Conservation (phyloP, 1,140 invertebrate genomes). For the Antheraea mylitta region DNA sequence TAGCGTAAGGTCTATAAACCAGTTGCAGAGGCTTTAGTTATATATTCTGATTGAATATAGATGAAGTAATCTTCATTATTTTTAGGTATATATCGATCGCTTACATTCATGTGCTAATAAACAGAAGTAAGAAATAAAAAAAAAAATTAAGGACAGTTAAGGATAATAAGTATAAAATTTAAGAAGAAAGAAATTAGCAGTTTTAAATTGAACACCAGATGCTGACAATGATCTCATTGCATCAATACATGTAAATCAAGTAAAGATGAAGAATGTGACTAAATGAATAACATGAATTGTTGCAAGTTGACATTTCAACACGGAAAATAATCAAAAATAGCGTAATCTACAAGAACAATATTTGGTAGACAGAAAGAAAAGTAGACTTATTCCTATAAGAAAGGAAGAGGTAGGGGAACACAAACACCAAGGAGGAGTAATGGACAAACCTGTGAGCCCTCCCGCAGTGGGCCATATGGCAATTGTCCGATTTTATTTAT, state of each 20-base stretch:
- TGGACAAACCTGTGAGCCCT: constrained; percentile 79
- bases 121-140: constrained; percentile 62
- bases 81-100: constrained; percentile 24
- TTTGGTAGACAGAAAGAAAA: constrained; percentile 27
- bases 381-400: constrained; percentile 38
- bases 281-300: constrained; percentile 41
- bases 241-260: constrained; percentile 44
- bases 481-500: constrained; percentile 79
- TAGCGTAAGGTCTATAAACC: constrained; percentile 33
- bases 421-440: constrained; percentile 74
- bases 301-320: constrained; percentile 36
- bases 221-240: constrained; percentile 49
- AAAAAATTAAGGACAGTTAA: constrained; percentile 46
- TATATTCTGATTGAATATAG: constrained; percentile 21
- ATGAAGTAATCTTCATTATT: constrained; percentile 27
- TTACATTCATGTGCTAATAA: constrained; percentile 78
- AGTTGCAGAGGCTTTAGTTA: constrained; percentile 63
- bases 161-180: constrained; percentile 33
- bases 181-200: constrained; percentile 37
- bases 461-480: constrained; percentile 77
- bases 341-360: constrained; percentile 25
- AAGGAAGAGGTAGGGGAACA: constrained; percentile 67
- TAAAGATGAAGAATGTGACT: constrained; percentile 2
- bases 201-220: constrained; percentile 31
- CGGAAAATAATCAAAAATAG: constrained; percentile 26